Percentiles rank a stretch among this genome's conserved stretches.
Conservation (phyloP, 1,140 invertebrate genomes). For the Saxidomus purpurata region DNA sequence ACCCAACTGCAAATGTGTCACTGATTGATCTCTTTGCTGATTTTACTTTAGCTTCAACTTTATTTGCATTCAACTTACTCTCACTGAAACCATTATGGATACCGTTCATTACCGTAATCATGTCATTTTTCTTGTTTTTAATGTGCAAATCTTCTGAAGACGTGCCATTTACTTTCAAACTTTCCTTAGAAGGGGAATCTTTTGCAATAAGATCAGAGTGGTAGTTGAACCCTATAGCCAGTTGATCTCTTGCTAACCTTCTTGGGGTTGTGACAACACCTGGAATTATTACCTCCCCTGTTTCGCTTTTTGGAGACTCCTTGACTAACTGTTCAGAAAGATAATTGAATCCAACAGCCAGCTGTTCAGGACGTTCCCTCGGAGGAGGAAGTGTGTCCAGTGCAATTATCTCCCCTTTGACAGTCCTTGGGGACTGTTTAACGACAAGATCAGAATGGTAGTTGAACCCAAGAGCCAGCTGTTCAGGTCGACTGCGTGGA, state of each 20-base stretch:
- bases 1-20: conserved; percentile 53
- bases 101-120: background rate
- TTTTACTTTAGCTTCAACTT: background rate
- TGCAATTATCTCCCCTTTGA: conserved; percentile 42
- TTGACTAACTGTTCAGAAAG: conserved; percentile 46
- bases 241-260: conserved; percentile 41
- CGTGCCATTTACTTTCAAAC: background rate
- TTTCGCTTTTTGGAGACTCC: conserved; percentile 38
- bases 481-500: conserved; percentile 21
- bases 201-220: conserved; percentile 54
- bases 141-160: background rate
- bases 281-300: conserved; percentile 3
- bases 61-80: background rate
- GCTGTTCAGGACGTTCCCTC: conserved; percentile 16
- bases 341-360: conserved; percentile 57
- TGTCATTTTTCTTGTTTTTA: background rate
- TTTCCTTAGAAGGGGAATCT: conserved; percentile 6
- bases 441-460: conserved; percentile 57
- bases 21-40: conserved; percentile 18
- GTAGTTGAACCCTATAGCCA: conserved; percentile 59
- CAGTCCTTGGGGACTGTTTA: conserved; percentile 52
- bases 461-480: conserved; percentile 62
- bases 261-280: conserved; percentile 19
- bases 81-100: background rate
- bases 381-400: conserved; percentile 29